Percentiles rank a stretch among this genome's conserved stretches.
Conservation (phyloP, 2,797 vertebrate species). For the Glossophaga mutica region DNA sequence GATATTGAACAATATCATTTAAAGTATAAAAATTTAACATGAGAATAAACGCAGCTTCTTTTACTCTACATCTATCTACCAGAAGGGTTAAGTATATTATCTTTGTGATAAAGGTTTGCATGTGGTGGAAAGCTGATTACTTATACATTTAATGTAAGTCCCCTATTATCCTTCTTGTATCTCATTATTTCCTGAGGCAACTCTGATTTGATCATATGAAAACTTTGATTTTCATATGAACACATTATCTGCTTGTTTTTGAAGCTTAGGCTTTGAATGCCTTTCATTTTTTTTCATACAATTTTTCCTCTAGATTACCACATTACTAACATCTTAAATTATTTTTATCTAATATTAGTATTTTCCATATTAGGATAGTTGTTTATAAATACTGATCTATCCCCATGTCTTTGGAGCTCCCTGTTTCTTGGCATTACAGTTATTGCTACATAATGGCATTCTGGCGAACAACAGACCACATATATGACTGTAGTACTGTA, state of each 20-base stretch:
- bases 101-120: constrained; percentile 13
- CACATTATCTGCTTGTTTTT: constrained; percentile 11
- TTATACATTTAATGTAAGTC: constrained; percentile 12
- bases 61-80: background rate
- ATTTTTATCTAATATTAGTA: constrained; percentile 26
- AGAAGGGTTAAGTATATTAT: constrained; percentile 20
- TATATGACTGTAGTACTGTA: background rate
- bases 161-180: constrained; percentile 26
- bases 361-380: background rate
- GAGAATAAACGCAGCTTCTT: background rate
- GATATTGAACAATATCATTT: constrained; percentile 48
- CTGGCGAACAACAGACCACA: background rate
- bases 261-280: background rate
- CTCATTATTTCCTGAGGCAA: constrained; percentile 23
- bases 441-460: background rate
- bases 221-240: background rate
- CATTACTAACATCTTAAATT: constrained; percentile 15
- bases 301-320: constrained; percentile 8
- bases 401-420: background rate
- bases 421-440: background rate
- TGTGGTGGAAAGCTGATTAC: background rate
- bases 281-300: constrained; percentile 4
- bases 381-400: background rate
- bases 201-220: no score
- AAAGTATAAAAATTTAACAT: constrained; percentile 15